Base-by-base conservation (phyloP, 2,888 invertebrate species). In the Leucozona laternaria region DNA sequence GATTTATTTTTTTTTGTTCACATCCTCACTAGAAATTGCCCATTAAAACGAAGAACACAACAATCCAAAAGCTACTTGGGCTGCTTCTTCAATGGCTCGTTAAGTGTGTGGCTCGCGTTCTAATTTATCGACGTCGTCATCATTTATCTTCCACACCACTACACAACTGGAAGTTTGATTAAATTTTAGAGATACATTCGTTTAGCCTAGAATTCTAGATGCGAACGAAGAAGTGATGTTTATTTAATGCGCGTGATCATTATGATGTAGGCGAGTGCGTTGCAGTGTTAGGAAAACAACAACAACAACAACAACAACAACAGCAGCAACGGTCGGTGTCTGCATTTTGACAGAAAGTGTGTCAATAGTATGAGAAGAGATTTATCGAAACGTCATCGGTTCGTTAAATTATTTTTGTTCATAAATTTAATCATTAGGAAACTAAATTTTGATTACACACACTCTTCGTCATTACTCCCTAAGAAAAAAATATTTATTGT, bases 331-430 rank as follows among this genome's bases (percentile, higher is more conserved):
- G 0, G 13, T 15, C 34, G 34, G 22, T 78, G 68, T 73, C 70
- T 68, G 62, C 64, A 77, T 83, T 79, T 79, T 28, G 57, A 83
- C 58, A 62, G 62, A 79, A 84, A 75, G 58, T 70, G 79, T 84
- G 84, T 84, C 84, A 84, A 80, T 79, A 79, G 48, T 79, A 64
- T 76, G 73, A 48, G 43, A 55, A 45, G 48, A 76, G 66, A 84
- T 79, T 80, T 84, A 80, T 80, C 17, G 84, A 66, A 68, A 76
- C 62, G 57, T 71, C 70, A 76, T 45, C 48, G 53, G 53, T 55
- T 73, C 62, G 17, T 70, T 31, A 28, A 25, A 50, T 73, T 45
- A 1, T 17, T 37, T 20, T 4, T 37, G 11, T 37, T 60, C 31
- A 45, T 60, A 62, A 78, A 70, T 40, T 43, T 28, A 60, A 50